A percentile compares a stretch with the other conserved stretches of the same genome.
Conservation (phyloP, 2,113 vertebrate genomes). For the Corythornis madagascariensis region DNA sequence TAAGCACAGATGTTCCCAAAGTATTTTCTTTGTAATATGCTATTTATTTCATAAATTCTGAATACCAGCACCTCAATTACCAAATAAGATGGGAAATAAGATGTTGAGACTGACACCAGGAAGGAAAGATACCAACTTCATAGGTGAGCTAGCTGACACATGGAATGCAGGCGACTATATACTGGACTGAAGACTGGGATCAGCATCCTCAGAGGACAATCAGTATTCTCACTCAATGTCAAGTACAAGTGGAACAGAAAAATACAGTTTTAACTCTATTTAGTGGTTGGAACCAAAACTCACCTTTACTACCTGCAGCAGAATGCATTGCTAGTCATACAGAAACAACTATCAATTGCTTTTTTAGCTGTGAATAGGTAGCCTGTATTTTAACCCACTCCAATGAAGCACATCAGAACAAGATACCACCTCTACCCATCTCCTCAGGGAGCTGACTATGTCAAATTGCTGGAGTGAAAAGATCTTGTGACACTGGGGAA, state of each 20-base stretch:
- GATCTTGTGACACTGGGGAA: fast-evolving
- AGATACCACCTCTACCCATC: not conserved
- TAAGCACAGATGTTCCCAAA: not conserved
- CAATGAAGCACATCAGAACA: not conserved
- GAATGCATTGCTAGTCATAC: not conserved
- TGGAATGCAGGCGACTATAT: not conserved
- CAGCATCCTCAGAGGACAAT: not conserved
- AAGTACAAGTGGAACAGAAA: not conserved
- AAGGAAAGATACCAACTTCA: not conserved
- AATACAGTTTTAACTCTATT: not conserved
- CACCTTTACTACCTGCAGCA: not conserved
- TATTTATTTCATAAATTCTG: not conserved
- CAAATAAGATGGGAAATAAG: not conserved
- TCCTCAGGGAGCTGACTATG: not conserved
- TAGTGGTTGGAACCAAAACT: not conserved
- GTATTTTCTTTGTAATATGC: not conserved
- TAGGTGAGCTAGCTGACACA: not conserved
- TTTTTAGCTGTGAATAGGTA: not conserved
- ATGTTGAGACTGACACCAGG: not conserved
- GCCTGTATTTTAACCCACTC: not conserved
- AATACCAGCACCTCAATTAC: not conserved
- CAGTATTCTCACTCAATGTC: not conserved
- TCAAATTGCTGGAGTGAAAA: not conserved
- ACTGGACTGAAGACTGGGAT: not conserved
- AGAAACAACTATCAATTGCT: not conserved